Percentiles rank a stretch among this genome's conserved stretches.
Evolutionary conservation across 1,140 invertebrate species (phyloP).

Genomic region (Diprion similis): DNA sequence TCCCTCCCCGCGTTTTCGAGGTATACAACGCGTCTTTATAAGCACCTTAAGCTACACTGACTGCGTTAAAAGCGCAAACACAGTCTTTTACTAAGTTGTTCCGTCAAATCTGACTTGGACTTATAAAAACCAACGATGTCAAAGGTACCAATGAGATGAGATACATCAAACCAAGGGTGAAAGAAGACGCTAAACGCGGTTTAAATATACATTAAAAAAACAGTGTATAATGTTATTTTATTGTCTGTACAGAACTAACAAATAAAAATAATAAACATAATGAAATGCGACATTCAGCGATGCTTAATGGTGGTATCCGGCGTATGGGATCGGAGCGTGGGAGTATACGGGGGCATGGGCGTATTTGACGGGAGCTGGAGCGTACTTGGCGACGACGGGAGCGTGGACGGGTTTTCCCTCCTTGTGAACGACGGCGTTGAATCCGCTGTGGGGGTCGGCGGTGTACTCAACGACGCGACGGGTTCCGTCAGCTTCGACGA

Average conservation of each 20-base stretch:
- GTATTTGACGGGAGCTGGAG: conserved; percentile 33
- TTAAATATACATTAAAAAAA: too few species aligned
- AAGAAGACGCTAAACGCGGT: too few species aligned
- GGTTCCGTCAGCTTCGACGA: conserved; percentile 25
- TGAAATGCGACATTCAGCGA: neutral
- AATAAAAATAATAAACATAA: neutral
- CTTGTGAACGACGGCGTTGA: conserved; percentile 37
- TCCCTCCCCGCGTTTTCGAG: too few species aligned
- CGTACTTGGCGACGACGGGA: conserved; percentile 38
- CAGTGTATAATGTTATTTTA: neutral
- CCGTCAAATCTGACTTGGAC: too few species aligned
- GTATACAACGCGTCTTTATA: too few species aligned
- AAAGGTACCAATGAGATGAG: too few species aligned
- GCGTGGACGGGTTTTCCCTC: conserved; percentile 41
- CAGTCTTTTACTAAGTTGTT: too few species aligned
- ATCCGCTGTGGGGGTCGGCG: conserved; percentile 37
- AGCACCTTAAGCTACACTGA: too few species aligned
- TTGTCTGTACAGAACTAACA: neutral
- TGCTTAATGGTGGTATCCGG: conserved; percentile 14
- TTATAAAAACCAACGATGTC: too few species aligned
- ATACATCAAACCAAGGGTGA: too few species aligned
- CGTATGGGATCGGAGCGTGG: neutral
- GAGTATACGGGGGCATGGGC: conserved; percentile 26
- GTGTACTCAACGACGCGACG: conserved; percentile 38
- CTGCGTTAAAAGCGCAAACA: too few species aligned